Base-by-base conservation (phyloP, 2,888 invertebrate species). In the Nemotelus nigrinus region DNA sequence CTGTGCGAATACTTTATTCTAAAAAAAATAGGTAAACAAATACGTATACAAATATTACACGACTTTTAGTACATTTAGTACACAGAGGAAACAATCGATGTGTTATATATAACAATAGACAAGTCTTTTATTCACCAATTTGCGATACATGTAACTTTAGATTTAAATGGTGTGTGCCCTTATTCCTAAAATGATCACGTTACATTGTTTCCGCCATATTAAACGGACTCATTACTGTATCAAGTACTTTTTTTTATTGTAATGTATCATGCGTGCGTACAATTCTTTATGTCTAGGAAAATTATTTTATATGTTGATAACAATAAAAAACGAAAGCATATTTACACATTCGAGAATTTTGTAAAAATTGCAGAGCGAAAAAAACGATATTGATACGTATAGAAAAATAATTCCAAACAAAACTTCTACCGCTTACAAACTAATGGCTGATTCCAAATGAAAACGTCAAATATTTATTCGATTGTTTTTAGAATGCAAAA, bases 1-100 rank as follows among this genome's bases (percentile, higher is more conserved):
- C 39, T 43, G 70, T 70, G 70, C 70, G 53, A 68, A 68, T 68
- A 7, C 53, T 70, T 7, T 41, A 55, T 55, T 70, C 43, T 6
- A 43, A 41, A 41, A 70, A 70, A 47, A 39, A 70, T 70, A 2
- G n/a, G 5, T 60, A 39, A 25, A 67, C 45, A 55, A 47, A 10
- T n/a, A 70, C 25, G 25, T 25, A 47, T 70, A 47, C 67, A 68
- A 48, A 25, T 6, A 43, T 2, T 70, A 70, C 53, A 70, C 43
- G 55, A 55, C 25, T 25, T 25, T 43, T 55, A 47, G 50, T 70
- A 53, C 53, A 70, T 55, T 55, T 65, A 39, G 41, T 55, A 25
- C 70, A 6, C 25, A 70, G 47, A 55, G 70, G 70, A 70, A 70
- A 53, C 70, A 70, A 70, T 70, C 43, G 44, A 70, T 55, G 53